These are phyloP conservation scores for Pipistrellus pygmaeus DNA, from an alignment of 2,797 vertebrate genomes.

Conservation along the genomic window DNA sequence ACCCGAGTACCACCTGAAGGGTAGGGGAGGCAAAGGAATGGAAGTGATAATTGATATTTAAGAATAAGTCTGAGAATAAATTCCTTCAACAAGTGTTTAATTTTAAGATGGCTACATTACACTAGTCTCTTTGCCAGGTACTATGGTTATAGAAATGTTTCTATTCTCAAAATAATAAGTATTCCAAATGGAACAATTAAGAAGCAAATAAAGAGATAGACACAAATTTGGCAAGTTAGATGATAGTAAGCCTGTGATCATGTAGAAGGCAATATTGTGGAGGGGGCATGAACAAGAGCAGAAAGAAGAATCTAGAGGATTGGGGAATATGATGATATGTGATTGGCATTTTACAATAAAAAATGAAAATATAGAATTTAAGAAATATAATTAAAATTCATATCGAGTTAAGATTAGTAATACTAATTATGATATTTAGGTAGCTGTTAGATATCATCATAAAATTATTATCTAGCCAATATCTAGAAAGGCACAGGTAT, in stretches of 20 bases:
- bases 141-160: not conserved
- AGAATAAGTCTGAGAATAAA: not conserved
- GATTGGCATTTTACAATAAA: not conserved
- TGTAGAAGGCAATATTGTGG: not conserved
- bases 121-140: not conserved
- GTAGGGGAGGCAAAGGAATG: not conserved
- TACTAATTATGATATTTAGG: not conserved
- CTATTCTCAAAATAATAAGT: not conserved
- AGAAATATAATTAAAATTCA: not conserved
- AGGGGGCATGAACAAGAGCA: not conserved
- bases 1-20: not conserved
- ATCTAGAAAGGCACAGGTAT: not conserved
- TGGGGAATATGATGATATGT: not conserved
- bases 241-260: not conserved
- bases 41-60: not conserved
- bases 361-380: not conserved
- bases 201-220: not conserved
- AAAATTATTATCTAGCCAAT: not conserved
- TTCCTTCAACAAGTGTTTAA: not conserved
- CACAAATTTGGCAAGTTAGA: not conserved
- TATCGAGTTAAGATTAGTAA: not conserved
- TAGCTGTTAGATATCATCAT: not conserved
- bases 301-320: not conserved
- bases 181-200: not conserved
- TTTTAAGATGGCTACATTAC: not conserved